These are phyloP conservation scores for Ferrisia virgata DNA, from an alignment of 2,888 invertebrate species.

Conservation along the genomic window DNA sequence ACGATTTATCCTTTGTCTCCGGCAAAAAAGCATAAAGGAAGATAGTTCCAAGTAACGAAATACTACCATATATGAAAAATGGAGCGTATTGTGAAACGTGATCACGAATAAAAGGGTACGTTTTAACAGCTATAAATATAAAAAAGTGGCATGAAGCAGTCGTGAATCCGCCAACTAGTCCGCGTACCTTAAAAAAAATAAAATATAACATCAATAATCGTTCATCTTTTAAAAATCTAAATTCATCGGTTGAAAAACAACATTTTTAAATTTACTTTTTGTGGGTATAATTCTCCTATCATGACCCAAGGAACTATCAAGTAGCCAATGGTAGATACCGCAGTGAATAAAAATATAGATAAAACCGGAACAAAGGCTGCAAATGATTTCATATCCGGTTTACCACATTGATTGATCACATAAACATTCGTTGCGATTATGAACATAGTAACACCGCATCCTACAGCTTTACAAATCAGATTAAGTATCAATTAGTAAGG, in stretches of 20 bases:
- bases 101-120: conserved; percentile 60
- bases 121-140: conserved; percentile 67
- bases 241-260: too few relatives aligned
- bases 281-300: conserved; percentile 72
- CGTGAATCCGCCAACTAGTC: conserved; percentile 65
- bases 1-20: conserved; percentile 65
- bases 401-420: conserved; percentile 58
- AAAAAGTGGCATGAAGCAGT: conserved; percentile 65
- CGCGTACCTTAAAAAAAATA: conserved; percentile 59
- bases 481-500: background rate
- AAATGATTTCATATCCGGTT: conserved; percentile 52
- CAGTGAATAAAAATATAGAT: conserved; percentile 62
- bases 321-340: conserved; percentile 65
- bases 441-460: conserved; percentile 65
- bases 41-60: conserved; percentile 60
- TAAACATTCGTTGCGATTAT: conserved; percentile 62
- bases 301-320: conserved; percentile 70
- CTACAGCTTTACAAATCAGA: conserved; percentile 52
- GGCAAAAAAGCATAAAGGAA: conserved; percentile 66
- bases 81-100: conserved; percentile 60
- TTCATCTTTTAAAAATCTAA: too few relatives aligned
- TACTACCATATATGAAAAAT: conserved; percentile 62
- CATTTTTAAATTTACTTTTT: conserved; percentile 56
- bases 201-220: background rate
- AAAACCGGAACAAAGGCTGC: conserved; percentile 64